Base-by-base conservation (phyloP, 2,797 vertebrate genomes). In the Arvicola amphibius region DNA sequence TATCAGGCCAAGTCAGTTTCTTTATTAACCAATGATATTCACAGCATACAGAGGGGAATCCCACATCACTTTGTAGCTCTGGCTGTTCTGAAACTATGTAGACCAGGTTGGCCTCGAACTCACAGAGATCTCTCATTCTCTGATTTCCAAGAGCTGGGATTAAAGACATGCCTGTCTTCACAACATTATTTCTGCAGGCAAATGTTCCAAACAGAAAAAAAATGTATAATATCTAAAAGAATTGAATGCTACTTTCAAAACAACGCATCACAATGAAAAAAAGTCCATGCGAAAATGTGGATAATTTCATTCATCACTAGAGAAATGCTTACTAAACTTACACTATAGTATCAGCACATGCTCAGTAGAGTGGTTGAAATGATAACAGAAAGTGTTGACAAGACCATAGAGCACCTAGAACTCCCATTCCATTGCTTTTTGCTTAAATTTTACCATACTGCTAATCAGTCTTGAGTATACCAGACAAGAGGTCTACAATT, bases 351-450 rank as follows among this genome's bases (percentile, higher is more conserved):
- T 91, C 37, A 94, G 6, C 3, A 43, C 12, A 74, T 23, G 65
- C 17, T 88, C 19, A 77, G 2, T 16, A 90, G n/a, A 91, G 11
- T 65, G 12, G 34, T 79, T 65, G n/a, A 81, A 94, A 94, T 92
- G 89, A 93, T 25, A 91, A 10, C 80, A 93, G 74, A 32, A 96
- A 93, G 79, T 94, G 92, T 89, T 96, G 85, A 94, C 29, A 95
- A 91, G 34, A 37, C 67, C n/a, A 69, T 76, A 56, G 80, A 96
- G 92, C 69, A 92, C 90, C 84, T 76, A 27, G 74, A 97, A 96
- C 32, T 93, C 53, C 91, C n/a, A 86, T 19, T 84, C 1, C 84
- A 90, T 92, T 74, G 61, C 37, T 63, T 84, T 56, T 48, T 59
- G 21, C 53, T 56, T 56, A 59, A 59, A 3, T 65, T 43, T 46